Evolutionary conservation across 1,140 invertebrate genomes (phyloP), one percentile per base, ranked within the genome.

Genomic region (Pseudachorutes palmiensis): DNA sequence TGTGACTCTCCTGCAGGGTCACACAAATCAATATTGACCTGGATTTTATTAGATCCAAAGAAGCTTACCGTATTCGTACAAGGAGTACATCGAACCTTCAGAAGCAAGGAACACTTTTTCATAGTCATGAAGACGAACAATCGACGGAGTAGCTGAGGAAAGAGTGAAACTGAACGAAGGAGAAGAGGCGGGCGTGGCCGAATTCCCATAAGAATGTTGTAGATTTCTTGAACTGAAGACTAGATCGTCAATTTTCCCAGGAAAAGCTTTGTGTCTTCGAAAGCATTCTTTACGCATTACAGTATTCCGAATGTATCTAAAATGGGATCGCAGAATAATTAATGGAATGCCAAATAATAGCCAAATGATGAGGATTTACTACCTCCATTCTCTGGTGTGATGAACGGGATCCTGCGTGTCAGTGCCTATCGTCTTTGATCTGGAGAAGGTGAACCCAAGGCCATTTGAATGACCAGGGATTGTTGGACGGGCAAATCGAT

Each of bases 211-310:
- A 92, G 92, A 90, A 66, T 87, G 83, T 65, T 87, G 84, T 65
- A 86, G 81, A 74, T 88, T 91, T 74, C 87, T 85, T 59, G 89
- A 86, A 72, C 88, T 86, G 81, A 94, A 94, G 55, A 89, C 82
- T 80, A 92, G 89, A 68, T 87, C 86, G 75, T 93, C 91, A 68
- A 92, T 79, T 72, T 84, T 81, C 55, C 79, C 79, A 32, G 78
- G 75, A 49, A 79, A 75, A 26, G 79, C 77, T 73, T 82, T 81
- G 33, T 76, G 70, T 14, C 61, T 41, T 5, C 33, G 26, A 28
- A 63, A 76, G 0, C 86, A 83, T 62, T 86, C 83, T 24, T 78
- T 75, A 55, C 86, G 78, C 26, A 88, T 80, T 14, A 75, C 74
- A 49, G 80, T 80, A 76, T 92, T 91, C 64, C 88, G 79, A 59